Conservation (phyloP, 2,888 invertebrate genomes). For the Heteromyza rotundicornis region DNA sequence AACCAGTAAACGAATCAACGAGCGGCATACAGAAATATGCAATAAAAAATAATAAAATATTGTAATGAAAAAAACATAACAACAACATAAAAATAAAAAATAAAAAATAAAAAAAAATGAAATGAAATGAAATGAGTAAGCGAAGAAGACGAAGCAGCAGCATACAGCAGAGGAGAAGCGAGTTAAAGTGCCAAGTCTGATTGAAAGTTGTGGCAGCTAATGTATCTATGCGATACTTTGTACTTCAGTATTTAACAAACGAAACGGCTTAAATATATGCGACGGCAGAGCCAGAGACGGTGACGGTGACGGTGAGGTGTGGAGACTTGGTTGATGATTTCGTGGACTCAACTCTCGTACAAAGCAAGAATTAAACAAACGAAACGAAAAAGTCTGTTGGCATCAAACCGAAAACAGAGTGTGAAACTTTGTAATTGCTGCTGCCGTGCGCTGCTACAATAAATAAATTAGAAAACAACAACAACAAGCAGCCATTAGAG, state of each 20-base stretch:
- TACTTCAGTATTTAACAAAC: neutral
- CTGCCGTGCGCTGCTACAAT: too few relatives aligned
- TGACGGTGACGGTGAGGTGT: too few relatives aligned
- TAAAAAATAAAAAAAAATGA: neutral
- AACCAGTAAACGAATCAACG: too few relatives aligned
- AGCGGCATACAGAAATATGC: constrained; percentile 5
- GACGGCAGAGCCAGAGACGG: too few relatives aligned
- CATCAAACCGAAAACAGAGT: too few relatives aligned
- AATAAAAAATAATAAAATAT: constrained; percentile 12
- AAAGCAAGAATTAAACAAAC: neutral
- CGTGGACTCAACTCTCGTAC: neutral
- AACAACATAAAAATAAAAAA: neutral
- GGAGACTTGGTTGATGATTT: too few relatives aligned
- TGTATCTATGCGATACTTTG: constrained; percentile 7
- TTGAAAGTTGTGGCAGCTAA: neutral
- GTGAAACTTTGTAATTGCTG: neutral
- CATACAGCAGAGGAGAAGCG: neutral
- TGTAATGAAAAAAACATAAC: constrained; percentile 8
- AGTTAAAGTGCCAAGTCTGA: neutral
- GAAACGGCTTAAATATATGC: neutral
- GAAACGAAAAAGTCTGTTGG: too few relatives aligned
- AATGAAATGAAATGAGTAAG: neutral
- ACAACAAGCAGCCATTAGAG: too few relatives aligned
- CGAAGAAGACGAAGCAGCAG: neutral
- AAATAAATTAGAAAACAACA: too few relatives aligned